Conservation (phyloP, 2,797 vertebrate genomes). For the Ctenosaura bakeri region DNA sequence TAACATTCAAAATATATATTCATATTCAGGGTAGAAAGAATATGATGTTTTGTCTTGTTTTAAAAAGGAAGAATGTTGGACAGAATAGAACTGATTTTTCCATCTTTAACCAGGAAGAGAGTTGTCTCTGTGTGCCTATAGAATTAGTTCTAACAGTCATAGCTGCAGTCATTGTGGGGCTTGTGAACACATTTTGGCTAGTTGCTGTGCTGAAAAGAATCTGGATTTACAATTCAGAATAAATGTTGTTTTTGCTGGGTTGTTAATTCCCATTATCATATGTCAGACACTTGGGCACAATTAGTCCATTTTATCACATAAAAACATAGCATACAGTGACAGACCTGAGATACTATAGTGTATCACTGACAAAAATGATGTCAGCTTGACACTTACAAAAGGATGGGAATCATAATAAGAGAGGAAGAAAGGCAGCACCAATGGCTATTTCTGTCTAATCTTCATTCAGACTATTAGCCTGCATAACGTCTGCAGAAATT, state of each 20-base stretch:
- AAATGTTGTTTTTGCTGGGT: slow-evolving; percentile 1
- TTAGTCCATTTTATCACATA: not conserved
- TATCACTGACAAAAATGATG: slow-evolving; percentile 6
- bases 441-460: not conserved
- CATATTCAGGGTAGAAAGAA: not conserved
- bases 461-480: not conserved
- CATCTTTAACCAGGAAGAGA: not conserved
- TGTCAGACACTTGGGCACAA: not conserved
- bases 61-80: not conserved
- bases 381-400: not conserved
- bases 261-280: not conserved
- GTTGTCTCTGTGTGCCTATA: not conserved
- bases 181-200: not conserved
- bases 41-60: not conserved
- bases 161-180: not conserved
- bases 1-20: not conserved
- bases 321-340: not conserved
- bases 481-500: slow-evolving; percentile 7
- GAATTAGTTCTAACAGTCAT: not conserved
- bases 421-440: not conserved
- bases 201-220: not conserved
- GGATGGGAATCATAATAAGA: not conserved
- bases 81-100: not conserved
- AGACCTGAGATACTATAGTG: not conserved
- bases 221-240: slow-evolving; percentile 5